A percentile compares a stretch with the other conserved stretches of the same genome.
These are phyloP conservation scores for Ornithoptera priamus DNA, from an alignment of 2,888 invertebrate species.

Conservation along the genomic window DNA sequence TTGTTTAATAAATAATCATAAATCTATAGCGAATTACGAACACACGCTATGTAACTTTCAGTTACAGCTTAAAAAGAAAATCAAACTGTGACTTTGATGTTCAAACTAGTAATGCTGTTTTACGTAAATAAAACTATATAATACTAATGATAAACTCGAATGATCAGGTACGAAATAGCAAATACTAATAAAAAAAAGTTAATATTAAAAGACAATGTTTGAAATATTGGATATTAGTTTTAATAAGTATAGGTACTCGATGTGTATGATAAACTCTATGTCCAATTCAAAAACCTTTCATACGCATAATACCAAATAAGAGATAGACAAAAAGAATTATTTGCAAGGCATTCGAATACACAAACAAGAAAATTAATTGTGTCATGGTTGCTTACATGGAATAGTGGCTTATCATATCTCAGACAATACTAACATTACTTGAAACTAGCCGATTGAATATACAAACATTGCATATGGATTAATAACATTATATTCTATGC, in stretches of 20 bases:
- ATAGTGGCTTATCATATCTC: neutral
- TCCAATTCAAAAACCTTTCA: neutral
- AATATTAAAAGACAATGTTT: neutral
- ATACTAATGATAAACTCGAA: constrained; percentile 3
- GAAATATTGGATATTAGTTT: neutral
- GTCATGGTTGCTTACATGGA: neutral
- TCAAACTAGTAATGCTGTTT: neutral
- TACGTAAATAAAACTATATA: neutral
- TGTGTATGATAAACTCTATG: constrained; percentile 1
- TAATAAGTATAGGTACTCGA: neutral
- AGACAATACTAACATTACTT: too few species aligned
- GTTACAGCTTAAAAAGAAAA: neutral
- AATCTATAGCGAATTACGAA: constrained; percentile 16
- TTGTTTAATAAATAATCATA: constrained; percentile 17
- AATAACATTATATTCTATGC: too few species aligned
- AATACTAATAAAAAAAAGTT: constrained; percentile 1
- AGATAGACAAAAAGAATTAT: neutral
- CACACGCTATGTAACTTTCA: neutral
- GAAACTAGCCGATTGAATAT: too few species aligned
- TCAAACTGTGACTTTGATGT: neutral
- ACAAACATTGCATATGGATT: too few species aligned
- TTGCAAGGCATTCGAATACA: neutral
- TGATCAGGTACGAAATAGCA: constrained; percentile 28
- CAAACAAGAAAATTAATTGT: neutral
- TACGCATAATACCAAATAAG: neutral